Conservation (phyloP, 2,888 invertebrate species). For the Dascillus cervinus region DNA sequence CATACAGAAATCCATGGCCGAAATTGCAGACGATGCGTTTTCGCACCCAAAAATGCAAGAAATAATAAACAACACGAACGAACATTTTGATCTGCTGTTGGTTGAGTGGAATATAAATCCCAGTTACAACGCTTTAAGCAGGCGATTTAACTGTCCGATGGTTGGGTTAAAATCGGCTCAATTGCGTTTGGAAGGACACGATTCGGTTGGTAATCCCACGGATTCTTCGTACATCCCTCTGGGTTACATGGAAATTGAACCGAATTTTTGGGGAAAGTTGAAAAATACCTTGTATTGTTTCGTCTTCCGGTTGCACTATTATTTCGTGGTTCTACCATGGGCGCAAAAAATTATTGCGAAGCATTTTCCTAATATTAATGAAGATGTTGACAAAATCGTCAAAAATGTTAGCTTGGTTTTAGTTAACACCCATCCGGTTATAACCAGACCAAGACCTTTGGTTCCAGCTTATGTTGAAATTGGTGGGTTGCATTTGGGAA, state of each 20-base stretch:
- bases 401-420: slow-evolving; percentile 16
- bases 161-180: slow-evolving; percentile 15
- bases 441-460: slow-evolving; percentile 14
- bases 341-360: slow-evolving; percentile 10
- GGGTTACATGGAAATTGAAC: slow-evolving; percentile 7
- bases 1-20: background rate
- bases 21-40: slow-evolving; percentile 5
- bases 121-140: slow-evolving; percentile 9
- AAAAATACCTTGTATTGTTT: slow-evolving; percentile 12
- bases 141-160: slow-evolving; percentile 15
- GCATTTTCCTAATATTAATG: slow-evolving; percentile 11
- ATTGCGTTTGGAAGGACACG: slow-evolving; percentile 15
- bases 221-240: slow-evolving; percentile 16
- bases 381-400: slow-evolving; percentile 12
- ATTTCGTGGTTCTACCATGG: slow-evolving; percentile 12
- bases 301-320: slow-evolving; percentile 11
- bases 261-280: slow-evolving; percentile 12
- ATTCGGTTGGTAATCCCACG: slow-evolving; percentile 17
- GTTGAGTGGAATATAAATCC: slow-evolving; percentile 14
- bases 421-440: slow-evolving; percentile 15
- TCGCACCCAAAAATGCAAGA: slow-evolving; percentile 9
- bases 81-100: slow-evolving; percentile 17
- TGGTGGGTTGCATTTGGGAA: slow-evolving; percentile 15
- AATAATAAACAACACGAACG: slow-evolving; percentile 6
- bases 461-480: slow-evolving; percentile 17